Evolutionary conservation across 2,888 invertebrate species (phyloP), one percentile per base, ranked within the genome.

Genomic region (Drosophila mulleri): DNA sequence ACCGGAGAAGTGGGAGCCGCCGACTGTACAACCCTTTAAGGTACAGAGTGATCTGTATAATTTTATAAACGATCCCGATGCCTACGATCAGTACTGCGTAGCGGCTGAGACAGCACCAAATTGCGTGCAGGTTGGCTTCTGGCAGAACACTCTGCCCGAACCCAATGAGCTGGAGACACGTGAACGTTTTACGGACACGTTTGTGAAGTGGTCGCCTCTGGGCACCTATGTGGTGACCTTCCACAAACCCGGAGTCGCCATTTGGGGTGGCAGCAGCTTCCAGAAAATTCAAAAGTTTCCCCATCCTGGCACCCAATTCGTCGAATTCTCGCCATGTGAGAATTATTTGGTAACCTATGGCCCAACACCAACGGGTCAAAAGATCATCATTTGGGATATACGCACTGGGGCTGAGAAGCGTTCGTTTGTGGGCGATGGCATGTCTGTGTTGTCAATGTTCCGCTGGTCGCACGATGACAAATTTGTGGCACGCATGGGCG

Each of bases 271-370:
- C 0, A 97, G 98, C 29, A 96, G 96, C 87, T 99, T 98, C 93
- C 95, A 95, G 0, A 98, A 98, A 93, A 97, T 98, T 89, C 97
- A 97, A 92, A 96, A 97, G 91, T 99, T 99, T 93, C 95, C 95
- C 67, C 99, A 98, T 89, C 94, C 95, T 0, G 96, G 96, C 76
- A 99, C 99, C 0, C 97, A 98, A 89, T 98, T 98, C 88, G 98
- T 99, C 70, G 98, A 99, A 88, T 99, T 98, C 93, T 99, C 99
- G 12, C 99, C 99, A 0, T 97, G 98, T 93, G 99, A 99, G 94
- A 98, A 98, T 89, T 99, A 98, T 92, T 93, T 99, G 75, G 98
- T 99, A 2, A 98, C 98, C 0, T 99, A 98, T 92, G 97, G 98
- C 41, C 97, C 98, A 0, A 95, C 96, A 67, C 96, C 96, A 72